These are phyloP conservation scores for Rhinoraja longicauda DNA, from an alignment of 2,797 vertebrate species.

Conservation along the genomic window DNA sequence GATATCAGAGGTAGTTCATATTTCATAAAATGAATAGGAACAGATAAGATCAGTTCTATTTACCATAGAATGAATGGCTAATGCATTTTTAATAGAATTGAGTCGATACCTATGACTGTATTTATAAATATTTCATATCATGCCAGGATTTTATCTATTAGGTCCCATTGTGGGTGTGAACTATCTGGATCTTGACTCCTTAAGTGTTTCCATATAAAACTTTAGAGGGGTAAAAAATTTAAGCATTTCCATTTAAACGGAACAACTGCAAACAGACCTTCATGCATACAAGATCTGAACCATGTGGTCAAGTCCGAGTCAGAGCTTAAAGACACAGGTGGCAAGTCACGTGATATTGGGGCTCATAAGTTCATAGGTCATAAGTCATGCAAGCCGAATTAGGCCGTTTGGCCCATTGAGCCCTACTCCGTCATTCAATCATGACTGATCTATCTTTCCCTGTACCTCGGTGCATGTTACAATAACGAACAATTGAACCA, in stretches of 20 bases:
- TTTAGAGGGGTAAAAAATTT: neutral
- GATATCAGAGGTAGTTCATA: no score
- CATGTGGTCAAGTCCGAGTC: neutral
- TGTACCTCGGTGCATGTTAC: no score
- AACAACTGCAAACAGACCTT: neutral
- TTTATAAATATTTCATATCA: neutral
- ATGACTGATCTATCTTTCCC: no score
- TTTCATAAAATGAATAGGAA: neutral
- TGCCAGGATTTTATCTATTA: neutral
- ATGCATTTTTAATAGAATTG: conserved; percentile 20
- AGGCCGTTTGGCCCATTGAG: no score
- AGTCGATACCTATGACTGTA: neutral
- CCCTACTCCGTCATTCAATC: no score
- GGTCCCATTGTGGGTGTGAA: neutral
- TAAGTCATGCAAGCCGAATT: no score
- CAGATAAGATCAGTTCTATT: neutral
- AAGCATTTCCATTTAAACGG: neutral
- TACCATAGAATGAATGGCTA: neutral
- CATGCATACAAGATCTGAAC: neutral
- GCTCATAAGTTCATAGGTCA: neutral
- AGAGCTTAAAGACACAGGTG: neutral
- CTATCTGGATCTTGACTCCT: neutral
- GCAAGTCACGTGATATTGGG: neutral
- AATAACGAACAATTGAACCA: no score
- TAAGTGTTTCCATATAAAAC: neutral